Base-by-base conservation (phyloP, 2,113 vertebrate genomes). In the Mustelus asterias region DNA sequence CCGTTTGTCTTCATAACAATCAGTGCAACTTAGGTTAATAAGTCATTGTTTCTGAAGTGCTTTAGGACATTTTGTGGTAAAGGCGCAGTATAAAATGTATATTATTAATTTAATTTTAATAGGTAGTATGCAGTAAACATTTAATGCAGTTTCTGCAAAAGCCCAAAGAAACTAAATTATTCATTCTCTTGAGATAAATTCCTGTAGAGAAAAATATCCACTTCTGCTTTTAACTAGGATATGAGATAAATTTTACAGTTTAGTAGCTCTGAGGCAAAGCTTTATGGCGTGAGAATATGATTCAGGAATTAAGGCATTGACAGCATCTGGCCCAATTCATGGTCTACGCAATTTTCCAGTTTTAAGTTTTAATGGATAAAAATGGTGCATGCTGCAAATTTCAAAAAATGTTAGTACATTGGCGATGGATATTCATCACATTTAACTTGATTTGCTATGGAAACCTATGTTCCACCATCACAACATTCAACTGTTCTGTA, bases 41-140 rank as follows among this genome's bases (percentile, higher is more conserved):
- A 93, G 67, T 65, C n/a, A 67, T 93, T 93, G 33, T 65, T 37
- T 93, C 89, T 93, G 89, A 93, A 93, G 60, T 7, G 63, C 89
- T 93, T 93, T 93, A 63, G 63, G n/a, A 67, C n/a, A 93, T 67
- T 93, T 65, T 37, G 60, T 37, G n/a, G 89, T 9, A 93, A 63
- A 67, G 63, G 7, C 8, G 6, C 60, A 93, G 14, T 65, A 67
- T 93, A 63, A 93, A 20, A 93, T 44, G 37, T 33, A 93, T n/a
- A 33, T 65, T 93, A 65, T 93, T 93, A 93, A 93, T 67, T 65
- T 95, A 95, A 76, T 44, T 72, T 76, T 41, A 48, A 14, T 94
- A 48, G 94, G 24, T 58, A 54, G 22, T 54, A 54, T 0, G 24
- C 94, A 76, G 69, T 48, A 76, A 48, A 14, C 41, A 72, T 95